Conservation (phyloP, 35 echinoderm and acorn worm genomes). For the Ophioderma brevispina region DNA sequence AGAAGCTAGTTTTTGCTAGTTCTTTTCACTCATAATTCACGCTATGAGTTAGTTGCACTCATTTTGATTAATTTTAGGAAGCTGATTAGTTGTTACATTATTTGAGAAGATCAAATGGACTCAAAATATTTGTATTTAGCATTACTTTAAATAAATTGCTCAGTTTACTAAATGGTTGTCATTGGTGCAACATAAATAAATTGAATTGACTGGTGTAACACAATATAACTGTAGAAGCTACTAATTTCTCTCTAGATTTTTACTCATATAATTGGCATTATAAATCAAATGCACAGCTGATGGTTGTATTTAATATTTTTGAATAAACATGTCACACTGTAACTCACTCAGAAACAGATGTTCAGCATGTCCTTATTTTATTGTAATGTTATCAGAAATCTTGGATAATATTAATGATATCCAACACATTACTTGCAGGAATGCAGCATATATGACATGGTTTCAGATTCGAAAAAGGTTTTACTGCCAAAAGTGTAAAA, state of each 20-base stretch:
- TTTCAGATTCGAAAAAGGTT: no score
- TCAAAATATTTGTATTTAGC: background rate
- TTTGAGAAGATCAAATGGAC: background rate
- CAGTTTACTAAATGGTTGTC: background rate
- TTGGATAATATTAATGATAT: background rate
- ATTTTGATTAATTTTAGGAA: background rate
- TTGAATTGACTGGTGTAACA: background rate
- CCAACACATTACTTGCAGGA: background rate
- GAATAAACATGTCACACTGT: background rate
- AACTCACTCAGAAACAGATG: background rate
- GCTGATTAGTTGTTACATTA: background rate
- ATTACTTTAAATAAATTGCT: no score
- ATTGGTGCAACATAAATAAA: background rate
- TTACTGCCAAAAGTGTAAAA: no score
- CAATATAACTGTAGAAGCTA: background rate
- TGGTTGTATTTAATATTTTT: background rate
- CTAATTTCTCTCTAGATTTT: background rate
- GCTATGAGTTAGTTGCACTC: background rate
- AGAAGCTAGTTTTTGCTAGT: background rate
- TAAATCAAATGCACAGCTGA: background rate
- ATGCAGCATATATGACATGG: background rate
- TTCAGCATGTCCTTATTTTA: background rate
- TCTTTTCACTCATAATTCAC: background rate
- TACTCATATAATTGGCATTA: background rate
- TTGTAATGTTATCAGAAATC: background rate